These are phyloP conservation scores for Campylomormyrus numenius DNA, from an alignment of 2,113 vertebrate species.

Conservation along the genomic window DNA sequence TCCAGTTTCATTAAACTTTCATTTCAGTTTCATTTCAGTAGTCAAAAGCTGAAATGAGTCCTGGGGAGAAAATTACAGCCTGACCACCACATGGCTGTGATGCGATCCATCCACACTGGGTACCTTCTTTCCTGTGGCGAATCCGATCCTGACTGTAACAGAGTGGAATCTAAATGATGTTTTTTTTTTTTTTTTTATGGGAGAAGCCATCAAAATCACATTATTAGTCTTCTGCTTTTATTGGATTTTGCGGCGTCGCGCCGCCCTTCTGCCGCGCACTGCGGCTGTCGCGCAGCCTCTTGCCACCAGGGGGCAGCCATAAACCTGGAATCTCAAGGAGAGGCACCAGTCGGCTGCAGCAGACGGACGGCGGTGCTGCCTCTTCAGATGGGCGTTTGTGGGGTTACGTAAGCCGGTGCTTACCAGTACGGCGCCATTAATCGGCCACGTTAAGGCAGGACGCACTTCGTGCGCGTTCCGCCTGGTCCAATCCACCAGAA, in stretches of 20 bases:
- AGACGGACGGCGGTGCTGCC: background rate
- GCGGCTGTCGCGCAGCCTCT: background rate
- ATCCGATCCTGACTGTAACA: background rate
- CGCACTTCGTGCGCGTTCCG: background rate
- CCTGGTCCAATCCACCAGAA: background rate
- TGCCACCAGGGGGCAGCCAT: constrained; percentile 38
- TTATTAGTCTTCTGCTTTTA: background rate
- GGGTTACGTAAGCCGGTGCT: constrained; percentile 5
- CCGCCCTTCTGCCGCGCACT: background rate
- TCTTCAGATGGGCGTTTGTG: background rate
- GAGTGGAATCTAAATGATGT: background rate
- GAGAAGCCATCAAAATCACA: background rate
- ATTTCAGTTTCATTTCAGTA: constrained; percentile 7
- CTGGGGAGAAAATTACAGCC: background rate
- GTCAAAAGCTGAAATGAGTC: background rate
- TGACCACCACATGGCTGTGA: background rate
- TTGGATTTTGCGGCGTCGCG: background rate
- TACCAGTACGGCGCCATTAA: background rate
- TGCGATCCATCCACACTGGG: constrained; percentile 25
- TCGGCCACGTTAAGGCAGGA: background rate
- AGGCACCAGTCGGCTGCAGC: background rate
- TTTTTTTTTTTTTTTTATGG: background rate
- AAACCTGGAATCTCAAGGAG: background rate
- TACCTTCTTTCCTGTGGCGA: background rate
- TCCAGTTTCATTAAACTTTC: background rate